A percentile compares a stretch with the other conserved stretches of the same genome.
These are phyloP conservation scores for Phenganax marumi DNA, from an alignment of 92 coral and sea anemone genomes.

Conservation along the genomic window DNA sequence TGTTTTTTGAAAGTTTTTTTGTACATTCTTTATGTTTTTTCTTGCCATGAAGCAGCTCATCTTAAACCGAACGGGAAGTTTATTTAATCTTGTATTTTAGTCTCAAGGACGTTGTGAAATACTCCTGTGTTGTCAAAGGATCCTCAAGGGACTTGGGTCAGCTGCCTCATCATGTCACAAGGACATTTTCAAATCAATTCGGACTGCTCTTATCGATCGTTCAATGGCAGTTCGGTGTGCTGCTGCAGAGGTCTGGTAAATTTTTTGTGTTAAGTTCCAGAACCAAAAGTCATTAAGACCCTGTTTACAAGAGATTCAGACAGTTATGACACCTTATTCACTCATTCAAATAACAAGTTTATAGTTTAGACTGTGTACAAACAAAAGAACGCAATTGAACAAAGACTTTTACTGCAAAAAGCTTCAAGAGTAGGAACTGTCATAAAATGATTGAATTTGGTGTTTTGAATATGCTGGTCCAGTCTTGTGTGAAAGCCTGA, in stretches of 20 bases:
- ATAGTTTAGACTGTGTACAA: too few relatives aligned
- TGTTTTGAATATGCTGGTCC: not conserved
- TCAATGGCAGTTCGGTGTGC: slow-evolving; percentile 99
- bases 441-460: too few relatives aligned
- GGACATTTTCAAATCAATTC: slow-evolving; percentile 89
- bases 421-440: too few relatives aligned
- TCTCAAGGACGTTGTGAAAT: slow-evolving; percentile 98
- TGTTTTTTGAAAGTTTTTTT: not conserved
- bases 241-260: slow-evolving; percentile 74
- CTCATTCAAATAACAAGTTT: too few relatives aligned
- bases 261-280: too few relatives aligned
- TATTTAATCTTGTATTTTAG: slow-evolving; percentile 42
- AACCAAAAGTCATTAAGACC: too few relatives aligned
- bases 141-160: slow-evolving; percentile 79
- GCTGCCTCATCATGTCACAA: slow-evolving; percentile 84
- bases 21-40: not conserved
- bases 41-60: not conserved
- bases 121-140: slow-evolving; percentile 85
- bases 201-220: slow-evolving; percentile 77
- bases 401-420: too few relatives aligned
- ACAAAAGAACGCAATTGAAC: too few relatives aligned
- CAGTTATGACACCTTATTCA: too few relatives aligned
- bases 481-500: not conserved
- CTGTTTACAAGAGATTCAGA: too few relatives aligned
- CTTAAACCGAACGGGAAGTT: not conserved